Conservation (phyloP, 2,113 vertebrate species). For the Alethe castanea region DNA sequence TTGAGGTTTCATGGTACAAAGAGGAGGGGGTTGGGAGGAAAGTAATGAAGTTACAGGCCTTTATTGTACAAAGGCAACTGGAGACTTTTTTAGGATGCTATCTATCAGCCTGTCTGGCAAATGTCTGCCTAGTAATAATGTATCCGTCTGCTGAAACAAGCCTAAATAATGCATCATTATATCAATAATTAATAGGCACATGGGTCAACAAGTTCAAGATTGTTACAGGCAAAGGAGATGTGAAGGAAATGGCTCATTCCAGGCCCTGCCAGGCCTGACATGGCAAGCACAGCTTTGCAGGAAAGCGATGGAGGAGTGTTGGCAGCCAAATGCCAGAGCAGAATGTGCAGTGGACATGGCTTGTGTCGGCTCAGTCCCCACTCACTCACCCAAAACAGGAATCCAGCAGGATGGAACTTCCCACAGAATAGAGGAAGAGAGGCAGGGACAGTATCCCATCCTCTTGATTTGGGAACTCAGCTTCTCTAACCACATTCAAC, state of each 20-base stretch:
- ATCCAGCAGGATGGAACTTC: background rate
- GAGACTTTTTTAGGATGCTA: slow-evolving; percentile 56
- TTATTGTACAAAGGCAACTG: slow-evolving; percentile 7
- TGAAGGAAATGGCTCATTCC: background rate
- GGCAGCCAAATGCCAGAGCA: background rate
- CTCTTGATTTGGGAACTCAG: background rate
- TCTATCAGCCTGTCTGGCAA: slow-evolving; percentile 66
- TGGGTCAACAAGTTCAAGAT: slow-evolving; percentile 63
- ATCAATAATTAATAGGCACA: slow-evolving; percentile 65
- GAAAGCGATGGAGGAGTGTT: background rate
- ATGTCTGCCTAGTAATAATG: slow-evolving; percentile 58
- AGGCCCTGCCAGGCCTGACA: background rate
- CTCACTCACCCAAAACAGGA: background rate
- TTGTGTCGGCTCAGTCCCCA: background rate
- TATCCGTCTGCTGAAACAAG: slow-evolving; percentile 52
- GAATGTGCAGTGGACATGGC: fast-evolving
- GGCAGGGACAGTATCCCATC: background rate
- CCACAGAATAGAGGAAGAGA: background rate
- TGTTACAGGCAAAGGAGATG: background rate
- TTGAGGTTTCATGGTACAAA: background rate
- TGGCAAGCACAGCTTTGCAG: background rate
- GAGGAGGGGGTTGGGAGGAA: background rate
- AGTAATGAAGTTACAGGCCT: slow-evolving; percentile 28
- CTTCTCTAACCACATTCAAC: background rate
- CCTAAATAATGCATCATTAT: slow-evolving; percentile 65